Percentiles rank a stretch among this genome's conserved stretches.
These are phyloP conservation scores for Pelagia noctiluca DNA, from an alignment of 30 jellyfish, hydroid and myxozoan genomes.

Conservation along the genomic window DNA sequence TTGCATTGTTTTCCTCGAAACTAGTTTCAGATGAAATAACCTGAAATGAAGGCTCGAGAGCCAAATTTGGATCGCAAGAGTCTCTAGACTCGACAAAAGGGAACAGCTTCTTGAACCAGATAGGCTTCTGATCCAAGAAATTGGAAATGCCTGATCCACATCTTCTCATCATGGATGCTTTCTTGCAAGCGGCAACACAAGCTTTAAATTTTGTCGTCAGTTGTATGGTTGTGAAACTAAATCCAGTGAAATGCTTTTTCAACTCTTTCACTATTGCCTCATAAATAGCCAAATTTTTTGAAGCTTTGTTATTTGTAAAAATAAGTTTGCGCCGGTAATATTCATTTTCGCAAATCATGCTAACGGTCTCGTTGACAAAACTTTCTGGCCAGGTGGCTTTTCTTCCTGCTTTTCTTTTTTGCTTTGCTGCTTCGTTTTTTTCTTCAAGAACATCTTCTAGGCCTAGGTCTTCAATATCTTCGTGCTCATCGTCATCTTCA, in stretches of 20 bases:
- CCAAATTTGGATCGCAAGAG: background rate
- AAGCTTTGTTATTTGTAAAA: too few relatives aligned
- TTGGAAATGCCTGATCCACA: conserved; percentile 6
- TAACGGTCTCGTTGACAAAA: background rate
- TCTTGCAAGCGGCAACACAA: background rate
- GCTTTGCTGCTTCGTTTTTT: background rate
- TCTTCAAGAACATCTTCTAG: background rate
- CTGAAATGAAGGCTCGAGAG: conserved; percentile 4
- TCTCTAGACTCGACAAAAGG: conserved; percentile 1
- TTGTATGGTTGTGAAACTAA: background rate
- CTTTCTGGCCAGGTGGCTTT: conserved; percentile 7
- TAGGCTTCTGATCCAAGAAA: background rate
- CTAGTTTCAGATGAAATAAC: conserved; percentile 63
- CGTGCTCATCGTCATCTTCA: background rate
- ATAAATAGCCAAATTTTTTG: too few relatives aligned
- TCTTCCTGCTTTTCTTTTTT: background rate
- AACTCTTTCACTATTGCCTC: background rate
- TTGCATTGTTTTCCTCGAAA: conserved; percentile 57
- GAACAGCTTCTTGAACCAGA: too few relatives aligned
- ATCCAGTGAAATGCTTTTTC: background rate
- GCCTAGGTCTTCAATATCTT: conserved; percentile 2
- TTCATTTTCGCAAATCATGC: background rate
- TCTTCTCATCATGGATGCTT: conserved; percentile 1
- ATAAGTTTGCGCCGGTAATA: background rate
- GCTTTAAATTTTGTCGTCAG: background rate